phyloP scores from a whole-genome alignment of 2,797 vertebrate species.

The Semaprochilodus insignis region DNA sequence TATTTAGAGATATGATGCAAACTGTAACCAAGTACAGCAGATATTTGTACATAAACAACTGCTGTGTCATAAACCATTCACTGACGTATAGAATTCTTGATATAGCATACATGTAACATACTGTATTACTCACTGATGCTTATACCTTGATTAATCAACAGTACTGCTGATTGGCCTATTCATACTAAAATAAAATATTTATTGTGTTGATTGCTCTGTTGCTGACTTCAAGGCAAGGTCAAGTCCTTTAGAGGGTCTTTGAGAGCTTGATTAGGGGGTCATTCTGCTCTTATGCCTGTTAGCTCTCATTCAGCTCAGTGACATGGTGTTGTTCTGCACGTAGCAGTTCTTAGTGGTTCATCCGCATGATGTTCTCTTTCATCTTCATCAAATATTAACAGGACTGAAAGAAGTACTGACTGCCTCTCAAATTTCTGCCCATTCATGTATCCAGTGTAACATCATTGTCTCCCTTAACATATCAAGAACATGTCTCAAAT shows the following conservation, averaged over 20 bases:
- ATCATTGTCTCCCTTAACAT: neutral
- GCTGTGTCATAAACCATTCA: no score
- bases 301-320: neutral
- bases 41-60: no score
- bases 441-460: conserved; percentile 23
- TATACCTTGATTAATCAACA: conserved; percentile 5
- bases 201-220: conserved; percentile 28
- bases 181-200: conserved; percentile 5
- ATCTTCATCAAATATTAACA: conserved; percentile 71
- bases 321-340: conserved; percentile 24
- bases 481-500: neutral
- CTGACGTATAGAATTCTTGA: no score
- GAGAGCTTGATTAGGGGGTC: conserved; percentile 27
- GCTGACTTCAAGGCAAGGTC: conserved; percentile 28
- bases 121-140: neutral
- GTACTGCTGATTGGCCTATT: conserved; percentile 30
- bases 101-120: no score
- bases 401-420: conserved; percentile 48
- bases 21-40: no score
- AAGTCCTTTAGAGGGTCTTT: conserved; percentile 14
- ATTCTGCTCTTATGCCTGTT: neutral
- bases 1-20: no score
- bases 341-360: conserved; percentile 41
- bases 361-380: conserved; percentile 36
- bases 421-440: conserved; percentile 57